Evolutionary conservation across 2,797 vertebrate species (phyloP), one percentile per base, ranked within the genome.

Genomic region (Emydoidea blandingii): DNA sequence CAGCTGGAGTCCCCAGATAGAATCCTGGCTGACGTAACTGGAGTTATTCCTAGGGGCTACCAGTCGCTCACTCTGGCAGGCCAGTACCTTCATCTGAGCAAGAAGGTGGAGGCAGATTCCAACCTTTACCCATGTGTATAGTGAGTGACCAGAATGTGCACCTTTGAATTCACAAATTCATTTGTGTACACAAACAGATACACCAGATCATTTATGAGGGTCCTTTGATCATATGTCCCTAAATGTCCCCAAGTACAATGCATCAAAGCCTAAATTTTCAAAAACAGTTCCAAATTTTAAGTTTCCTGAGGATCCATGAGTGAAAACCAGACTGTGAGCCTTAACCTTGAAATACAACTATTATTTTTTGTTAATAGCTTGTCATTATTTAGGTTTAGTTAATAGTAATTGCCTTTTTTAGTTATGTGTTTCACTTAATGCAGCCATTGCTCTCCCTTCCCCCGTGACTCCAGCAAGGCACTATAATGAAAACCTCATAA

Each of bases 141-240:
- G n/a, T 5, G 5, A 9, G 0, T 62, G 53, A 16, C 54, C 59
- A 80, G 59, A 83, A 54, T 23, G 34, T 41, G 16, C 2, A 57
- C 16, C 34, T 8, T 80, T 18, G 27, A 14, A 34, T 29, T 31
- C 59, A 7, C 1, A 68, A 47, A 37, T 11, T 44, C 21, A 76
- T 41, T 8, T 29, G 72, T 15, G 37, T 2, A 50, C 62, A 50
- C 12, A 44, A n/a, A 56, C 19, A 29, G 0, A 0, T 1, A 1
- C 2, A 54, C 8, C 57, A 25, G 47, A 76, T 44, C 72, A 76
- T 76, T 76, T 44, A 47, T 27, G 72, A 76, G 12, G 41, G 21
- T 4, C 19, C 9, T 21, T 21, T 41, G 68, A 41, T 25, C 41
- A 74, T 25, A 11, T 41, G n/a, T 74, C 10, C 12, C 72, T 44